Conservation (phyloP, 2,113 vertebrate genomes). For the Bothrops jararaca region DNA sequence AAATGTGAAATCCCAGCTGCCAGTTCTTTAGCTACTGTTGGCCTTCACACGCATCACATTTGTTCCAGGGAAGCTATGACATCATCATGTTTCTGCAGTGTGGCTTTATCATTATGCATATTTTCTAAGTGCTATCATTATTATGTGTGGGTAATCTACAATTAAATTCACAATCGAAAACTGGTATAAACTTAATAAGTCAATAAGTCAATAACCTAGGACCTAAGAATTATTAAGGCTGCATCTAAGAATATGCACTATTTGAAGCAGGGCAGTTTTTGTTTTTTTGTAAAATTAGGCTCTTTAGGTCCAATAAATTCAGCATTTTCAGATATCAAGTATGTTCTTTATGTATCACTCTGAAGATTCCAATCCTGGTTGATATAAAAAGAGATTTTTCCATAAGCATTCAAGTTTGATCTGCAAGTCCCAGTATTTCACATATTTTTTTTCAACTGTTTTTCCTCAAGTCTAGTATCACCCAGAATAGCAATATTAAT, state of each 20-base stretch:
- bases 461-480: neutral
- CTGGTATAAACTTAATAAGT: neutral
- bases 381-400: neutral
- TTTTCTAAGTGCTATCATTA: neutral
- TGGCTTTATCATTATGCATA: neutral
- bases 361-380: neutral
- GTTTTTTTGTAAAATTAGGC: neutral
- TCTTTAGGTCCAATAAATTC: neutral
- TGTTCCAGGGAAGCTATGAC: neutral
- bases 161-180: neutral
- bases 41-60: neutral
- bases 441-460: neutral
- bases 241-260: neutral
- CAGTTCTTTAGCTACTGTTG: neutral
- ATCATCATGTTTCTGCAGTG: neutral
- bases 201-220: neutral
- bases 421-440: no score
- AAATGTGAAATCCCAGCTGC: neutral
- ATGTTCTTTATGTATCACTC: neutral
- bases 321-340: neutral
- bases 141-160: neutral
- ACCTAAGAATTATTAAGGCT: neutral
- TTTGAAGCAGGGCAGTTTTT: neutral
- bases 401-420: neutral
- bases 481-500: neutral